Evolutionary conservation across 1,140 invertebrate species (phyloP).

Genomic region (Samia ricini): DNA sequence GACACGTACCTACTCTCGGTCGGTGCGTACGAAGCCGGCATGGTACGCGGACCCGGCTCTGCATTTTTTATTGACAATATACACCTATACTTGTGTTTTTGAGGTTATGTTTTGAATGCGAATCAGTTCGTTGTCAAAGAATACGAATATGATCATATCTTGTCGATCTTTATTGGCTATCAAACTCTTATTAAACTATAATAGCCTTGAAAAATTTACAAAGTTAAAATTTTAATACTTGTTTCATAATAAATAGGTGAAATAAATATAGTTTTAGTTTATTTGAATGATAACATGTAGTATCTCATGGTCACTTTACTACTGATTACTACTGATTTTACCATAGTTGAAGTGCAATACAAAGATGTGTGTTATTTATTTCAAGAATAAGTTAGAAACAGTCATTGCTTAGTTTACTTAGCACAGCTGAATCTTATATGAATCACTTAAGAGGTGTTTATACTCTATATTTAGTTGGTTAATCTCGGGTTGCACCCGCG

Average conservation of each 20-base stretch:
- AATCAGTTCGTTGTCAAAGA: slow-evolving; percentile 14
- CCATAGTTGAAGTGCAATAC: background rate
- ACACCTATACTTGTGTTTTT: slow-evolving; percentile 30
- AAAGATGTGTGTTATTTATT: background rate
- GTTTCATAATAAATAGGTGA: too few species aligned
- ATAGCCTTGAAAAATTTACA: too few species aligned
- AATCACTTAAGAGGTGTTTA: slow-evolving; percentile 64
- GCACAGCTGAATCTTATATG: slow-evolving; percentile 43
- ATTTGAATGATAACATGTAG: too few species aligned
- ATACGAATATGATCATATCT: background rate
- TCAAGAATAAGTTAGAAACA: background rate
- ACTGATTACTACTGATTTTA: background rate
- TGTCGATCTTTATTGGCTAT: background rate
- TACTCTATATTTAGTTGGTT: slow-evolving; percentile 62
- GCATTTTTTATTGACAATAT: slow-evolving; percentile 48
- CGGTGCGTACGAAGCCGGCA: slow-evolving; percentile 2
- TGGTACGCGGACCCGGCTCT: slow-evolving; percentile 24
- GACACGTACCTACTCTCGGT: slow-evolving; percentile 24
- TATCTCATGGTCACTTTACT: background rate
- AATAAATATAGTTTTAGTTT: too few species aligned
- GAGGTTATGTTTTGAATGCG: slow-evolving; percentile 45
- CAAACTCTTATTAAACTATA: background rate
- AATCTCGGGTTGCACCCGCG: slow-evolving; percentile 50
- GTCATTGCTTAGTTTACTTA: slow-evolving; percentile 34
- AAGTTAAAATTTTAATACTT: too few species aligned